A percentile compares a stretch with the other conserved stretches of the same genome.
These are phyloP conservation scores for Ictalurus punctatus DNA, from an alignment of 2,113 vertebrate genomes.

Conservation along the genomic window DNA sequence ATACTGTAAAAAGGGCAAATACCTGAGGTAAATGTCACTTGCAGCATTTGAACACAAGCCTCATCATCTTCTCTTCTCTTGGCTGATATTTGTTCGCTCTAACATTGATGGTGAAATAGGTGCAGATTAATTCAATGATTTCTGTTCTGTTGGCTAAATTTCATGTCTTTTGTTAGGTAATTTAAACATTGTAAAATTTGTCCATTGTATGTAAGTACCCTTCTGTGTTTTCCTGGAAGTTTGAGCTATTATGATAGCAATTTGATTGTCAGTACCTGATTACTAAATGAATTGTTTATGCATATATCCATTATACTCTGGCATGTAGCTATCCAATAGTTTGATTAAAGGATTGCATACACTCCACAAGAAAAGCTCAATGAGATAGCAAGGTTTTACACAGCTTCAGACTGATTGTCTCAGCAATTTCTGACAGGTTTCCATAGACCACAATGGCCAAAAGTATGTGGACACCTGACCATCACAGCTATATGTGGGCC, in stretches of 20 bases:
- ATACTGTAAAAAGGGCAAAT: not conserved
- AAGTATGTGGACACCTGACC: not conserved
- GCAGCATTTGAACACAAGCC: not conserved
- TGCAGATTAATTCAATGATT: not conserved
- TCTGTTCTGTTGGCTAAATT: not conserved
- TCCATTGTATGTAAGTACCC: not conserved
- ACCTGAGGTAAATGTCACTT: not conserved
- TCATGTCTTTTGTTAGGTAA: not conserved
- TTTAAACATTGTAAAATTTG: not conserved
- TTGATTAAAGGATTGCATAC: not conserved
- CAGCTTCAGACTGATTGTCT: not conserved
- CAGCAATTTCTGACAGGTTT: not conserved
- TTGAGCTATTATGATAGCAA: not conserved
- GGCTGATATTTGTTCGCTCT: not conserved
- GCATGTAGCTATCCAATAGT: not conserved
- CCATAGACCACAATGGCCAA: not conserved
- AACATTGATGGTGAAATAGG: not conserved
- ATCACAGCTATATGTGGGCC: not conserved
- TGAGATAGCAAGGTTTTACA: not conserved
- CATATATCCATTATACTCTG: not conserved
- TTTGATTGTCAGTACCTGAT: not conserved
- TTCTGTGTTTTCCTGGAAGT: not conserved
- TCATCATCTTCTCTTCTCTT: not conserved
- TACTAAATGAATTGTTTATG: not conserved
- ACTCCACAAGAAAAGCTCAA: not conserved